Conservation (phyloP, 2,888 invertebrate species). For the Euclidia mi region DNA sequence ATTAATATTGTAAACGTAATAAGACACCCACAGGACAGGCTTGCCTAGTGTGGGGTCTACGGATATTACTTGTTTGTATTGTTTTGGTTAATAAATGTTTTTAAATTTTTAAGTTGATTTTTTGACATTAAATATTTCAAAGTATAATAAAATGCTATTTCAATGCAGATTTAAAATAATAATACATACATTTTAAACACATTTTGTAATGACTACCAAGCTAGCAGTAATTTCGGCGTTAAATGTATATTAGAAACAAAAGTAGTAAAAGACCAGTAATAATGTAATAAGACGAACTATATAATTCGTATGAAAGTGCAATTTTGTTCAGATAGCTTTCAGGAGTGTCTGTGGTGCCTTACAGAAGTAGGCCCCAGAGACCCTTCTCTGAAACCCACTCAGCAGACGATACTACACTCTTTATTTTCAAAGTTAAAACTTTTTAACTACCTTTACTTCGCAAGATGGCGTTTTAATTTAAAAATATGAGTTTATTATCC, state of each 20-base stretch:
- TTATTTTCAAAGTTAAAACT: constrained; percentile 53
- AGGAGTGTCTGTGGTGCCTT: constrained; percentile 35
- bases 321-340: constrained; percentile 50
- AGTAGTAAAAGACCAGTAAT: constrained; percentile 33
- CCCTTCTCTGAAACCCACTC: constrained; percentile 23
- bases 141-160: too few relatives aligned
- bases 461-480: constrained; percentile 40
- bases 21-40: too few relatives aligned
- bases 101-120: too few relatives aligned
- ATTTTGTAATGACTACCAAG: too few relatives aligned
- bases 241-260: constrained; percentile 21
- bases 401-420: constrained; percentile 38
- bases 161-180: too few relatives aligned
- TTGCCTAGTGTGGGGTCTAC: too few relatives aligned
- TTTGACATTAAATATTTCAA: too few relatives aligned
- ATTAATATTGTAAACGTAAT: too few relatives aligned
- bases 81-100: too few relatives aligned
- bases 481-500: constrained; percentile 44
- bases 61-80: too few relatives aligned
- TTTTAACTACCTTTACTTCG: constrained; percentile 47
- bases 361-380: constrained; percentile 47
- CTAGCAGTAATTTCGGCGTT: not conserved
- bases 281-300: constrained; percentile 36
- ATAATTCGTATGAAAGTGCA: constrained; percentile 47
- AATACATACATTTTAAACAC: too few relatives aligned